Base-by-base conservation (phyloP, 1,140 invertebrate genomes). In the Drosophila kohkoa region DNA sequence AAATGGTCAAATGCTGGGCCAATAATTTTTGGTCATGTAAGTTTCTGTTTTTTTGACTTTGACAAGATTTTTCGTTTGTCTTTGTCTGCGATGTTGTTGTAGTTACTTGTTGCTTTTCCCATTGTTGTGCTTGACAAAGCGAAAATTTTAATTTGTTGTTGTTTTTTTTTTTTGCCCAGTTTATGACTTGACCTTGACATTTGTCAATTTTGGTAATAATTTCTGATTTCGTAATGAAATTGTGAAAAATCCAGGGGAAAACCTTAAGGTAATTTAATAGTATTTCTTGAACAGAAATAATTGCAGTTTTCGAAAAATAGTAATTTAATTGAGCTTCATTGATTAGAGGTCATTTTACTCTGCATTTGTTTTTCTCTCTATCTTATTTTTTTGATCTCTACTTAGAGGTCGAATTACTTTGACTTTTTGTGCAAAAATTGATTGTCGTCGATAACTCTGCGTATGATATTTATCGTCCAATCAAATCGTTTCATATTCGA, bases 91-190 rank as follows among this genome's bases (percentile, higher is more conserved):
- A 46, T 48, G 10, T 49, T 38, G n/a, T 25, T 48, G 48, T 69
- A 16, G 35, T 51, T 62, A 68, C 52, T 46, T 38, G 65, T 54
- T 46, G 48, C 35, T 57, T 68, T 75, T 86, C 65, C 57, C 69
- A 62, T 82, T 87, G 82, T 87, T 73, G 69, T 58, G 82, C 79
- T 86, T 79, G 75, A 87, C 79, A 75, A 69, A 73, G 60, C 82
- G 32, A 79, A 76, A 68, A 74, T 67, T 60, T 62, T 54, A 48
- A 5, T 71, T 60, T 67, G 54, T 52, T 38, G 7, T 32, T 25
- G 62, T 41, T 62, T 75, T 38, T 35, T 32, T n/a, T 65, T 45
- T 62, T 75, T 51, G 49, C 38, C 59, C 70, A n/a, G 54, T 73
- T 79, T 64, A 66, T 35, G 57, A 51, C 49, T 67, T 60, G 68